A percentile compares a stretch with the other conserved stretches of the same genome.
Evolutionary conservation across 2,113 vertebrate genomes (phyloP).

Genomic region (Sorex fumeus): DNA sequence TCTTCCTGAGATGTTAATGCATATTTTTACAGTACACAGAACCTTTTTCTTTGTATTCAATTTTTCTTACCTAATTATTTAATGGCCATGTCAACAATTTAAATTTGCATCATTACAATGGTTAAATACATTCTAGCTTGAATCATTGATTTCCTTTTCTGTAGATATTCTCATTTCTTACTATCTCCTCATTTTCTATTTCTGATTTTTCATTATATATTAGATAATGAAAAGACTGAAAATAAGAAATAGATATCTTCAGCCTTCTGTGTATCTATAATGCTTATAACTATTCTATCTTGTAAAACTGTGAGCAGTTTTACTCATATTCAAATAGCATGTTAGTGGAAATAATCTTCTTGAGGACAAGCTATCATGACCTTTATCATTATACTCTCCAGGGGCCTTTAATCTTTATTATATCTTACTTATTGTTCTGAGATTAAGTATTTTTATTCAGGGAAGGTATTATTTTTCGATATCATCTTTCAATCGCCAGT

Average conservation of each 20-base stretch:
- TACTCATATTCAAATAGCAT: not conserved
- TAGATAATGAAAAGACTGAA: constrained; percentile 32
- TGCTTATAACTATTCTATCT: not conserved
- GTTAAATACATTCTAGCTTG: not conserved
- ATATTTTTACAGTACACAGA: not conserved
- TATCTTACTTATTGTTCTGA: not conserved
- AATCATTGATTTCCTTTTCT: not conserved
- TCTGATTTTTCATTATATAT: not conserved
- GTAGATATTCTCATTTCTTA: not conserved
- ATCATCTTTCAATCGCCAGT: not conserved
- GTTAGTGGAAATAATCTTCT: not conserved
- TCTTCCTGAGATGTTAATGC: not conserved
- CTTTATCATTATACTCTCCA: not conserved
- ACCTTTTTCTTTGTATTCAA: not conserved
- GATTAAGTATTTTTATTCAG: constrained; percentile 1
- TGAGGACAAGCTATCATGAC: not conserved
- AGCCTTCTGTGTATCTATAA: not conserved
- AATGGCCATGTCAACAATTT: not conserved
- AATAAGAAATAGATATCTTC: not conserved
- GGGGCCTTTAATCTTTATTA: not conserved
- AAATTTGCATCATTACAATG: not conserved
- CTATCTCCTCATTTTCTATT: not conserved
- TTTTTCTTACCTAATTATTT: not conserved
- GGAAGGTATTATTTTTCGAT: not conserved
- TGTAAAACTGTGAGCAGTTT: not conserved